Base-by-base conservation (phyloP, 1,140 invertebrate genomes). In the Cydia pomonella region DNA sequence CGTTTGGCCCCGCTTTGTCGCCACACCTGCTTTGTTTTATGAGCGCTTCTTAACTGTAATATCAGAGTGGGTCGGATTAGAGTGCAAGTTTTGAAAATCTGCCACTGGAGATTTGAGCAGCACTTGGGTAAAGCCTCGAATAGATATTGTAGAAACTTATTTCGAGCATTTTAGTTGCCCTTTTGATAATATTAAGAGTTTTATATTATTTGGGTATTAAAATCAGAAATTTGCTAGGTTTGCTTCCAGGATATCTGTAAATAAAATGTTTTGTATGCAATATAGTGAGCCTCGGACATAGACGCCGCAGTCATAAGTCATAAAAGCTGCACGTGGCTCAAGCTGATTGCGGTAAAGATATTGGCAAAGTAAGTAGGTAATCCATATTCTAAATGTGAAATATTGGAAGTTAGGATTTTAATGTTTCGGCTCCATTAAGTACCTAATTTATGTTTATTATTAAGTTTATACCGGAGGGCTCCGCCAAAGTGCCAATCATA, bases 11-110 rank as follows among this genome's bases (percentile, higher is more conserved):
- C 29, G n/a, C 63, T 10, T 69, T n/a, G 5, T 33, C n/a, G 27
- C 64, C n/a, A 69, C 64, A 69, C 64, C 29, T 38, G 64, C 29
- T 23, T 69, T 33, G n/a, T 38, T 69, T 69, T 69, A 33, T 69
- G 16, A n/a, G 16, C 29, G 21, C 53, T 59, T 33, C 64, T 69
- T 69, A 69, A 33, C 64, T 69, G 23, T 63, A 66, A 27, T 69
- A 12, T 23, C 21, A 59, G 53, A n/a, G 5, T 69, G 18, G 18
- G 64, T 69, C 25, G 18, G 64, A n/a, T 69, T 69, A n/a, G n/a
- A 1, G 33, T 18, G n/a, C n/a, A 18, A 33, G n/a, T 69, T 18
- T 69, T 38, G 5, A 66, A 5, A n/a, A 3, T 21, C 62, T 63
- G 23, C 23, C 53, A 21, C 53, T 59, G 9, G 21, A 7, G 21